Evolutionary conservation across 2,888 invertebrate species (phyloP).

Genomic region (Ischnura elegans): DNA sequence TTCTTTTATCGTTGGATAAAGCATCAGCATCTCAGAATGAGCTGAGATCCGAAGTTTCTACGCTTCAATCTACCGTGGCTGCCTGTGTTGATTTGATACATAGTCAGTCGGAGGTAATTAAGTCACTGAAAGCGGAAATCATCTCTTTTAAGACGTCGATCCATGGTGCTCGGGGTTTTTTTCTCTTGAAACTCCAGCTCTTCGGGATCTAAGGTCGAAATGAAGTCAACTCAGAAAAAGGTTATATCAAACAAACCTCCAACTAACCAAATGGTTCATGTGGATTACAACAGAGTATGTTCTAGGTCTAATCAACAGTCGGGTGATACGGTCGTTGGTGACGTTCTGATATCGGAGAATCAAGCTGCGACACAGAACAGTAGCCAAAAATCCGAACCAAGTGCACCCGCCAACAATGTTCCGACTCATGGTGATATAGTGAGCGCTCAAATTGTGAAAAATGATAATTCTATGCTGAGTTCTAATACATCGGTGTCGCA

Average conservation of each 20-base stretch:
- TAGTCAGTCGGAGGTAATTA: not conserved
- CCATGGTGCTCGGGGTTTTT: not conserved
- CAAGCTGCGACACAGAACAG: not conserved
- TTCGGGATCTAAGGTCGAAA: not conserved
- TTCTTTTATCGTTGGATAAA: not conserved
- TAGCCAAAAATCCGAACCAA: not conserved
- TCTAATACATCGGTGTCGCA: not conserved
- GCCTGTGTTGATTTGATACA: slow-evolving; percentile 5
- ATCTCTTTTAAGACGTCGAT: not conserved
- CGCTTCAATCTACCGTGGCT: not conserved
- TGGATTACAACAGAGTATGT: not conserved
- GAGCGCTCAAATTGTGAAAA: not conserved
- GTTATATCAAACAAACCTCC: not conserved
- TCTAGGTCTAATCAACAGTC: not conserved
- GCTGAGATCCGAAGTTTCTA: not conserved
- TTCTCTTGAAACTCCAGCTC: not conserved
- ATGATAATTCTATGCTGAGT: not conserved
- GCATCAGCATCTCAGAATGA: not conserved
- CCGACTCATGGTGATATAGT: not conserved
- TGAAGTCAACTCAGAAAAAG: not conserved
- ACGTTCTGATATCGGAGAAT: not conserved
- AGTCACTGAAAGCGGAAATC: not conserved
- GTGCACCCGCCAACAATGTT: not conserved
- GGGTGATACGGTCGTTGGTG: not conserved
- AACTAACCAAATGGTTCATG: not conserved